Conservation (phyloP, 2,888 invertebrate species). For the Tenthredo scrophulariae region DNA sequence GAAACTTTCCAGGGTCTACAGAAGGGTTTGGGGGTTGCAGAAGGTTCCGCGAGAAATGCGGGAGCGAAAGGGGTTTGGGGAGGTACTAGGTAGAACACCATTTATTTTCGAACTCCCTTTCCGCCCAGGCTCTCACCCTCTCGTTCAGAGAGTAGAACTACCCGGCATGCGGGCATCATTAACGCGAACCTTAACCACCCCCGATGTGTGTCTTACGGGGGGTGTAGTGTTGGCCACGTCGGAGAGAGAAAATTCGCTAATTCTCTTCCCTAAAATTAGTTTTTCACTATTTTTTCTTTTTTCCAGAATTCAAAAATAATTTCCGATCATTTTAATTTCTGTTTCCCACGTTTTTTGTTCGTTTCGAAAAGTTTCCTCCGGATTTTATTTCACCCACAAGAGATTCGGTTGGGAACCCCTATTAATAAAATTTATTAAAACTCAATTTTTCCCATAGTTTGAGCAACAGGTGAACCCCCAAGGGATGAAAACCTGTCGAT, state of each 20-base stretch:
- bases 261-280: background rate
- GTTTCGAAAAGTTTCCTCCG: background rate
- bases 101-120: conserved; percentile 68
- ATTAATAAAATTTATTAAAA: background rate
- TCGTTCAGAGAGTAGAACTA: conserved; percentile 38
- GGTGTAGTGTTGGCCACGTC: background rate
- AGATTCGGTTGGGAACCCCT: background rate
- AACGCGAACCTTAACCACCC: conserved; percentile 73
- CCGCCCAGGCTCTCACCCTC: background rate
- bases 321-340: background rate
- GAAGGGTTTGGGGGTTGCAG: background rate
- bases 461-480: background rate
- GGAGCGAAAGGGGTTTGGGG: background rate
- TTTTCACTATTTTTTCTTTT: background rate
- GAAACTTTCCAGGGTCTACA: background rate
- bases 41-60: conserved; percentile 5
- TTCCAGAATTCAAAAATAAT: too few relatives aligned
- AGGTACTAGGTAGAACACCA: conserved; percentile 59
- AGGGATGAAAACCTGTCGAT: too few relatives aligned
- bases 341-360: background rate
- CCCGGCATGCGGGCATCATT: conserved; percentile 71
- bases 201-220: conserved; percentile 67
- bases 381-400: background rate
- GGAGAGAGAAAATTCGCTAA: background rate
- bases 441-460: background rate